Conservation (phyloP, 2,888 invertebrate species). For the Galerucella pusilla region DNA sequence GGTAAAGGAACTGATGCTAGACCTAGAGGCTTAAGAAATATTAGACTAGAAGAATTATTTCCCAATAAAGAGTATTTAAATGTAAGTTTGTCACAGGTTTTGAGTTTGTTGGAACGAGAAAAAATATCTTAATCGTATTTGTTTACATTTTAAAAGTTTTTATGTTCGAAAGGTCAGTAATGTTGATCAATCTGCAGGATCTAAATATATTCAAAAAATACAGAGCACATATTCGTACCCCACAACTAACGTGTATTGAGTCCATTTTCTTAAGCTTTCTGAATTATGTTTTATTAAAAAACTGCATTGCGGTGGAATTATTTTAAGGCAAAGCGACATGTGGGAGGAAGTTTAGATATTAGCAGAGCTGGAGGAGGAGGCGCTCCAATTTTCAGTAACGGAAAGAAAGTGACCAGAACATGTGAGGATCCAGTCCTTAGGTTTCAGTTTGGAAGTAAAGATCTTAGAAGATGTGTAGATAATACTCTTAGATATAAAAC, state of each 20-base stretch:
- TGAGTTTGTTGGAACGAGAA: too few species aligned
- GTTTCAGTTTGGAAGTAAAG: slow-evolving; percentile 70
- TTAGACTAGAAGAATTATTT: slow-evolving; percentile 74
- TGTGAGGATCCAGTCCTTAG: slow-evolving; percentile 74
- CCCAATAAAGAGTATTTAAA: slow-evolving; percentile 69
- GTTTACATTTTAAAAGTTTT: too few species aligned
- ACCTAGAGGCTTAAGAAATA: slow-evolving; percentile 72
- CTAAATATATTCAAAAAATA: too few species aligned
- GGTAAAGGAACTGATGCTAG: slow-evolving; percentile 66
- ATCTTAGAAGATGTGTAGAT: slow-evolving; percentile 73
- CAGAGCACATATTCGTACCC: too few species aligned
- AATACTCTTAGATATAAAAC: slow-evolving; percentile 77
- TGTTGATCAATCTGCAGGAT: too few species aligned
- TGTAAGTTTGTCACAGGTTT: slow-evolving; percentile 56
- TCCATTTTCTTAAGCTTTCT: too few species aligned
- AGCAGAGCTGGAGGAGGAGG: slow-evolving; percentile 62
- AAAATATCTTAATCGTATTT: too few species aligned
- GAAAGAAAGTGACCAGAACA: slow-evolving; percentile 60
- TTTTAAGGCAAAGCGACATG: slow-evolving; percentile 58
- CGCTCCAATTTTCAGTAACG: slow-evolving; percentile 60
- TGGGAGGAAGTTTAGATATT: slow-evolving; percentile 55
- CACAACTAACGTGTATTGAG: too few species aligned
- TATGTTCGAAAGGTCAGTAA: too few species aligned
- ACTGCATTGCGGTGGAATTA: background rate
- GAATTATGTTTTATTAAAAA: too few species aligned